Base-by-base conservation (phyloP, 1,140 invertebrate genomes). In the Leptestheria dahalacensis region DNA sequence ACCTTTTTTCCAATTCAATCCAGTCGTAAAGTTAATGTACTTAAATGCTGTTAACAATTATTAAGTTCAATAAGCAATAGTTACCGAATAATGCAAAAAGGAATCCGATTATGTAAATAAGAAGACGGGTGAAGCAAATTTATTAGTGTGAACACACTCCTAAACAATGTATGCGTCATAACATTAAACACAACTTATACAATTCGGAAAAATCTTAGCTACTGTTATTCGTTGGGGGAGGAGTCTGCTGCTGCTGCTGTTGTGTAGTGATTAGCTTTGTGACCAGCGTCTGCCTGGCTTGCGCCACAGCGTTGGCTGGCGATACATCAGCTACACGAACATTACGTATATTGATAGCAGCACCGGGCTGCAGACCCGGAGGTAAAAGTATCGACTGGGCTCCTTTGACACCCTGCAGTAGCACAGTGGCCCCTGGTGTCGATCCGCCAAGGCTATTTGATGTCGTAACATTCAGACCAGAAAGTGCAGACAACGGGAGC, bases 351-450 rank as follows among this genome's bases (percentile, higher is more conserved):
- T 52, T 52, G 10, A 50, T 50, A 24, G 51, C 51, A 11, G 29
- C 51, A 51, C 49, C 58, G 23, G 26, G 26, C 51, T 60, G 58
- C 26, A 60, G 52, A 15, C 58, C 58, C 21, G 58, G 28, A 1
- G 58, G 58, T 29, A 60, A 52, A n/a, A 60, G 51, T 2, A 60
- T 52, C n/a, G 49, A 52, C 48, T 60, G 58, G 4, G 48, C 51
- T 20, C 58, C 58, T 60, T 52, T 51, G 20, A 60, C 49, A 4
- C 48, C 48, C 28, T 60, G 58, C 4, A 60, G 29, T 26, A 60
- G 28, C n/a, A 60, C 25, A 6, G 58, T 60, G 26, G 53, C 41
- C 4, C 53, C 53, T 46, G 20, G 26, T 3, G 53, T 52, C 25
- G 49, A 51, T 26, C 41, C 53, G 12, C 28, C 28, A 33, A n/a